Evolutionary conservation across 2,797 vertebrate genomes (phyloP).

Genomic region (Perodicticus potto): DNA sequence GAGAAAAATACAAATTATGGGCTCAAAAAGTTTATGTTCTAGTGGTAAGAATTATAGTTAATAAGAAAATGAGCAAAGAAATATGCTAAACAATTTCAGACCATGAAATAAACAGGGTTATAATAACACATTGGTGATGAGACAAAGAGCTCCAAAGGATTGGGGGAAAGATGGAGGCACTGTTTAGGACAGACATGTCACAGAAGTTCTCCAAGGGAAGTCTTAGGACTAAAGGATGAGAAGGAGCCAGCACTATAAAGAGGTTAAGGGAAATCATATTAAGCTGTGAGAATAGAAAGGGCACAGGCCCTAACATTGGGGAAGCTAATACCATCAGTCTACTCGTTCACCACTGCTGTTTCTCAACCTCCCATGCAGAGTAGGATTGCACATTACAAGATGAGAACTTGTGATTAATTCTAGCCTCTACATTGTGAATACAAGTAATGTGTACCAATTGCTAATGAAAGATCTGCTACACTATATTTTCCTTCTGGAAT

Average conservation of each 20-base stretch:
- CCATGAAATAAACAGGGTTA: neutral
- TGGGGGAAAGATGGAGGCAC: too few species aligned
- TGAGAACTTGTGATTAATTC: neutral
- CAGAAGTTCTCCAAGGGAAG: neutral
- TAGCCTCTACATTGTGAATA: slow-evolving; percentile 9
- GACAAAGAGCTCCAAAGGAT: neutral
- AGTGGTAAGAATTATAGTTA: neutral
- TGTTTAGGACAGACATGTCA: neutral
- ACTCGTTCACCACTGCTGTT: neutral
- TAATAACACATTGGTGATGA: neutral
- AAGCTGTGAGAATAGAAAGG: neutral
- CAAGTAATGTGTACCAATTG: slow-evolving; percentile 19
- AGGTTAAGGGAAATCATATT: neutral
- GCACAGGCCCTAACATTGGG: too few species aligned
- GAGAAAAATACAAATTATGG: slow-evolving; percentile 32
- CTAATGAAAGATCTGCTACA: neutral
- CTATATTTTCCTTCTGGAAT: neutral
- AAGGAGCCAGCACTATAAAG: neutral
- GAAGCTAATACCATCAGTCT: neutral
- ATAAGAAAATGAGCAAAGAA: slow-evolving; percentile 45
- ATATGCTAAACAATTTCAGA: neutral
- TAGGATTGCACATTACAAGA: neutral
- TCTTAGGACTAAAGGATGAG: neutral
- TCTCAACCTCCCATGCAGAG: neutral
- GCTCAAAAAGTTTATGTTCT: neutral